These are phyloP conservation scores for Strigamia crassipes DNA, from an alignment of 2,888 invertebrate species.

Conservation along the genomic window DNA sequence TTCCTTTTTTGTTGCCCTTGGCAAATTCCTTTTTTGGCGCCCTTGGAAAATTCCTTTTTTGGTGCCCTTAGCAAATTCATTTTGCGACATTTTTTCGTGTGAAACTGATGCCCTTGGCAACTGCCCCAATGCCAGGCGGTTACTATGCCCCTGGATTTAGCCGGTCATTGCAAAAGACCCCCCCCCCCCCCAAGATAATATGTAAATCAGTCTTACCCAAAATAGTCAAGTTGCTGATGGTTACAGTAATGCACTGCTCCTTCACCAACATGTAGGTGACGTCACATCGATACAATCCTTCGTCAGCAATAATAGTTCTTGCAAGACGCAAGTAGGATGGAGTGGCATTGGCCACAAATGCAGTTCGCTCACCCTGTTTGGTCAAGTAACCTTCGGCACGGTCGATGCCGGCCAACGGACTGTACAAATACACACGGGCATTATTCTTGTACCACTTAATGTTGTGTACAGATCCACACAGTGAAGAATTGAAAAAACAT, in stretches of 20 bases:
- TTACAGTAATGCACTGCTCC: slow-evolving; percentile 78
- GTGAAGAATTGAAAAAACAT: slow-evolving; percentile 45
- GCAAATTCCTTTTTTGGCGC: no score
- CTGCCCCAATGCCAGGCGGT: no score
- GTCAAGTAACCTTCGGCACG: slow-evolving; percentile 43
- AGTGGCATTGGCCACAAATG: slow-evolving; percentile 47
- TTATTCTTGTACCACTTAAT: slow-evolving; percentile 48
- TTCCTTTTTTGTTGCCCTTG: no score
- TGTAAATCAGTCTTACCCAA: slow-evolving; percentile 68
- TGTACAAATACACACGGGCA: slow-evolving; percentile 46
- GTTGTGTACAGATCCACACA: slow-evolving; percentile 48
- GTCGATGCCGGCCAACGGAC: slow-evolving; percentile 11
- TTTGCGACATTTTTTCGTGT: no score
- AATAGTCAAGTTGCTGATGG: slow-evolving; percentile 77
- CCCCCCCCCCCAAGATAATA: no score
- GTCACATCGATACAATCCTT: slow-evolving; percentile 49
- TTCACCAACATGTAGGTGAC: slow-evolving; percentile 77
- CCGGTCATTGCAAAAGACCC: no score
- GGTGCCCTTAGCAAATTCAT: no score
- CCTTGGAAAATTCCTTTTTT: no score
- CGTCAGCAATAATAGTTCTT: slow-evolving; percentile 43
- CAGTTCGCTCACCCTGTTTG: slow-evolving; percentile 43
- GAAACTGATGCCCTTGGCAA: no score
- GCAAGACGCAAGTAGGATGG: slow-evolving; percentile 45
- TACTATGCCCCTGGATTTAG: no score